Evolutionary conservation across 2,888 invertebrate genomes (phyloP).

Genomic region (Eupithecia inturbata): DNA sequence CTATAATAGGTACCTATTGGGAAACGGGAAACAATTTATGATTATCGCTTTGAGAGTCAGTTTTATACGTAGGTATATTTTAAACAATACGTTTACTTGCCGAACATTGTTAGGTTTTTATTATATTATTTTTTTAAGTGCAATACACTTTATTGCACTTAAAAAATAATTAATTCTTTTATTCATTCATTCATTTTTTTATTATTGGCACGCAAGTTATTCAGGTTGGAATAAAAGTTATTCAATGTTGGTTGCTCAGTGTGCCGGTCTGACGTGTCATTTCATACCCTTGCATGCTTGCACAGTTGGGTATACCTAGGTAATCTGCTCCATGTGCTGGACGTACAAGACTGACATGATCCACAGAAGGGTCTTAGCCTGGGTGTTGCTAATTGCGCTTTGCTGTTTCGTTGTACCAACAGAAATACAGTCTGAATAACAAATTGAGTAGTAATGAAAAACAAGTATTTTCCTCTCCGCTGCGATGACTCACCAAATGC

Average conservation of each 20-base stretch:
- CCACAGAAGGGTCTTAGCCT: background rate
- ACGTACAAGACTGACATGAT: background rate
- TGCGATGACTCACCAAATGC: too few relatives aligned
- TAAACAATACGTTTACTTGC: background rate
- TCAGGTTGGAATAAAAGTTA: background rate
- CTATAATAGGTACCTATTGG: background rate
- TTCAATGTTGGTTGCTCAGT: background rate
- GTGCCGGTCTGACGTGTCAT: background rate
- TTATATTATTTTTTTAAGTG: too few relatives aligned
- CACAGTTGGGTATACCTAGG: background rate
- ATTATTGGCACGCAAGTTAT: background rate
- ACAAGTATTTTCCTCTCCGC: background rate
- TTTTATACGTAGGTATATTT: slow-evolving; percentile 4
- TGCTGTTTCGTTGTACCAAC: background rate
- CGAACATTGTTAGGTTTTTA: too few relatives aligned
- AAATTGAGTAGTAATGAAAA: background rate
- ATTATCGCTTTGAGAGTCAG: background rate
- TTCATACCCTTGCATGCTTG: background rate
- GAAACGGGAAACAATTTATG: background rate
- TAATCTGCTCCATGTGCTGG: background rate
- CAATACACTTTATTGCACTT: too few relatives aligned
- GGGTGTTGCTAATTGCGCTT: background rate
- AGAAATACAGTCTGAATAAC: background rate
- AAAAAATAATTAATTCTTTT: too few relatives aligned
- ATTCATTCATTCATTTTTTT: too few relatives aligned